Conservation (phyloP, 2,797 vertebrate species). For the Melanotaenia boesemani region DNA sequence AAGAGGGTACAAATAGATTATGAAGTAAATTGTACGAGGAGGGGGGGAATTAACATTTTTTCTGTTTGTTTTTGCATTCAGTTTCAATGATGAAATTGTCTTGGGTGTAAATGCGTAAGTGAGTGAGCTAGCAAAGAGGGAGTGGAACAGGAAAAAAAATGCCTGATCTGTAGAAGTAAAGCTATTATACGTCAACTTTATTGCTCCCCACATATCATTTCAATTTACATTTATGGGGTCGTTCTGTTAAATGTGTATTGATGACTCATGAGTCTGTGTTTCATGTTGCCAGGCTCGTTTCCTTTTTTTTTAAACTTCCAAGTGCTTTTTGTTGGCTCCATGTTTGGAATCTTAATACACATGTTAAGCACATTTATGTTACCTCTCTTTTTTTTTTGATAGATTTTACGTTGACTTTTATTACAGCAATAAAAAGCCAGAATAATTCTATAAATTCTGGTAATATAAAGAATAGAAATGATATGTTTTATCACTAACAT, state of each 20-base stretch:
- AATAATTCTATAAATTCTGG: slow-evolving; percentile 8
- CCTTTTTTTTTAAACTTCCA: slow-evolving; percentile 59
- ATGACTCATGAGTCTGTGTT: slow-evolving; percentile 51
- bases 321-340: slow-evolving; percentile 33
- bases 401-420: slow-evolving; percentile 9
- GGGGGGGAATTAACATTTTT: not conserved
- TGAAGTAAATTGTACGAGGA: slow-evolving; percentile 36
- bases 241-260: slow-evolving; percentile 61
- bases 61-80: slow-evolving; percentile 15
- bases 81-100: slow-evolving; percentile 34
- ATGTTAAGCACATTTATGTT: slow-evolving; percentile 1
- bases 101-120: slow-evolving; percentile 14
- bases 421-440: slow-evolving; percentile 5
- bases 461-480: not conserved
- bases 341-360: slow-evolving; percentile 25
- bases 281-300: slow-evolving; percentile 53
- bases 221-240: slow-evolving; percentile 60
- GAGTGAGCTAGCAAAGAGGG: slow-evolving; percentile 11
- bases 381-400: not conserved
- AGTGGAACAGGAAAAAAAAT: slow-evolving; percentile 7
- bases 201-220: slow-evolving; percentile 58
- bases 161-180: slow-evolving; percentile 8
- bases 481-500: not conserved
- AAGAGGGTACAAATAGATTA: slow-evolving; percentile 46
- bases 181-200: slow-evolving; percentile 55